Percentiles rank a stretch among this genome's conserved stretches.
Conservation (phyloP, 1,140 invertebrate genomes). For the Camponotus pennsylvanicus region DNA sequence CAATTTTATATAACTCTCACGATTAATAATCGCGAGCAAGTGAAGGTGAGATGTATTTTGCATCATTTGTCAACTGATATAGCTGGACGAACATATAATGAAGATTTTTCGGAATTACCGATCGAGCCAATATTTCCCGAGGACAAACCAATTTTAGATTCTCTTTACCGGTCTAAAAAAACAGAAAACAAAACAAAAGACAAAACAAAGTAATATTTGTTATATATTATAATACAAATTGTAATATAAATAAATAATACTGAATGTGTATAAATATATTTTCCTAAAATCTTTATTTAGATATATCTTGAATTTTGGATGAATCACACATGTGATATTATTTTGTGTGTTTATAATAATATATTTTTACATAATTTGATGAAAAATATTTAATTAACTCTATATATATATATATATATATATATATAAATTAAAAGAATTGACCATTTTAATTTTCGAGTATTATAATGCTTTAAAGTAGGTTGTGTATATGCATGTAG, state of each 20-base stretch:
- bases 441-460: background rate
- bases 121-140: slow-evolving; percentile 80
- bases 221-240: slow-evolving; percentile 24
- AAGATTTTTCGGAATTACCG: slow-evolving; percentile 67
- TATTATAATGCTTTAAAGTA: slow-evolving; percentile 1
- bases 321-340: background rate
- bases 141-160: slow-evolving; percentile 80
- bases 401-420: background rate
- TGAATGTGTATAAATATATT: slow-evolving; percentile 1
- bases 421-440: background rate
- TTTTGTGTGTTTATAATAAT: background rate
- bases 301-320: slow-evolving; percentile 9
- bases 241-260: slow-evolving; percentile 55
- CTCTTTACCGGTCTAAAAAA: slow-evolving; percentile 35
- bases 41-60: slow-evolving; percentile 89
- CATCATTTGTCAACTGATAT: slow-evolving; percentile 87
- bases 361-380: background rate
- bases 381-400: background rate
- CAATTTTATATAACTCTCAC: slow-evolving; percentile 93
- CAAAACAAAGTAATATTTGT: background rate
- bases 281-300: background rate
- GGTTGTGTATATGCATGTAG: background rate
- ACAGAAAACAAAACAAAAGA: background rate
- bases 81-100: background rate
- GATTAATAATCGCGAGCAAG: slow-evolving; percentile 91